Evolutionary conservation across 92 coral and sea anemone species (phyloP).

Genomic region (Siderastrea siderea): DNA sequence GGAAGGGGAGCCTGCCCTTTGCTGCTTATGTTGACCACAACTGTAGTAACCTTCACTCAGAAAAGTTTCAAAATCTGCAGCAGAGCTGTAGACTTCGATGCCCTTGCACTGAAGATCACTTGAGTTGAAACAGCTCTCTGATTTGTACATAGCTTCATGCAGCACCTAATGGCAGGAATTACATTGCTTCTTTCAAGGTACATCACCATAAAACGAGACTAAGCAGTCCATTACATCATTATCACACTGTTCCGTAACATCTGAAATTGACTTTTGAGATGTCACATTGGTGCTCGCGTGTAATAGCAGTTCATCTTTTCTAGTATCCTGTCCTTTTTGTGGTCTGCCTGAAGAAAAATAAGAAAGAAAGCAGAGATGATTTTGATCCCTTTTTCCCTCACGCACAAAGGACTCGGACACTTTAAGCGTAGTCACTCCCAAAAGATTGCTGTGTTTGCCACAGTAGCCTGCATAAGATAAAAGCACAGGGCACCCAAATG

Average conservation of each 20-base stretch:
- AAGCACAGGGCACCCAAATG: no score
- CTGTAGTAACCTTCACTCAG: no score
- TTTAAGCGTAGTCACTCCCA: no score
- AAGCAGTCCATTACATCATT: constrained; percentile 30
- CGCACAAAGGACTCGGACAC: no score
- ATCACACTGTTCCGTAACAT: not conserved
- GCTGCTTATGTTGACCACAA: no score
- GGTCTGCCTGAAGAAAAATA: not conserved
- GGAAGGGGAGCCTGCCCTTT: no score
- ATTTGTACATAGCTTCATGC: not conserved
- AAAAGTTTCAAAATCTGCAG: no score
- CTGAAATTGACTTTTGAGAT: not conserved
- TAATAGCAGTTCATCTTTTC: not conserved
- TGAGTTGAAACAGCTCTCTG: not conserved
- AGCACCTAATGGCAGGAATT: not conserved
- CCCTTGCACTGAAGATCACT: not conserved
- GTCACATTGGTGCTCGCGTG: not conserved
- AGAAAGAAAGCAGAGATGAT: not conserved
- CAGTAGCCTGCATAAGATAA: no score
- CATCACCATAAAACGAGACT: constrained; percentile 43
- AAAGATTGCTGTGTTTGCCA: no score
- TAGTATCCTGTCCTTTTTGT: not conserved
- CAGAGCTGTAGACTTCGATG: no score
- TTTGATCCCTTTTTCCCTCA: not conserved
- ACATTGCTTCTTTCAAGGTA: not conserved